Evolutionary conservation across 1,140 invertebrate genomes (phyloP), one percentile per base, ranked within the genome.

Genomic region (Tigriopus japonicus): DNA sequence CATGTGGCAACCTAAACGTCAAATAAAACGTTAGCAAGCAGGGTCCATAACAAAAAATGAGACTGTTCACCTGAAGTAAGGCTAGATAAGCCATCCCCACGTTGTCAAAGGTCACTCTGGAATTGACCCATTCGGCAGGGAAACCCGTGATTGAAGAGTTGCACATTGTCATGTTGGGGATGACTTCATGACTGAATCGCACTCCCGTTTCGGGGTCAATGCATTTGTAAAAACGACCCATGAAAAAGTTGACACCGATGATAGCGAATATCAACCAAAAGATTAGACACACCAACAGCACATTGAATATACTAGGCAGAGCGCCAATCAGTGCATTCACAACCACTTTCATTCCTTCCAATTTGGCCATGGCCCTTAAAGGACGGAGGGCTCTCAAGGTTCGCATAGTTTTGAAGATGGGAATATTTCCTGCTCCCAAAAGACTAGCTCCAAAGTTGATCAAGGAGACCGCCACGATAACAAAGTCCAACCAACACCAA

Each of bases 401-500:
- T 64, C 73, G 67, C 66, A 75, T 67, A n/a, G 72, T 72, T 65
- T 71, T 71, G 56, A 76, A 71, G 52, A 73, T 69, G 35, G 69
- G 69, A 45, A 73, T 68, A 56, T 71, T 71, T 12, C 87, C 87
- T 72, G 85, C 86, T 73, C 88, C 87, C 77, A 81, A 81, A 73
- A 91, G 80, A 74, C 86, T 87, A 73, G 90, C 90, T 77, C 90
- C 82, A 80, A 93, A 89, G 82, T 94, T 93, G 79, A 94, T 87
- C 77, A 93, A 81, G 74, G 89, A 93, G 72, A 92, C 87, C 84
- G 93, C 89, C 65, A 97, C 93, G 76, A 97, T 98, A 67, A 96
- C 81, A 74, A 97, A 97, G 78, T 98, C 93, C 64, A 98, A 81
- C 92, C 92, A 96, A 76, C 92, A 97, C 92, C 92, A 97, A 42